A percentile compares a stretch with the other conserved stretches of the same genome.
phyloP scores from a whole-genome alignment of 1,140 invertebrate species.

The Muscidifurax raptorellus region DNA sequence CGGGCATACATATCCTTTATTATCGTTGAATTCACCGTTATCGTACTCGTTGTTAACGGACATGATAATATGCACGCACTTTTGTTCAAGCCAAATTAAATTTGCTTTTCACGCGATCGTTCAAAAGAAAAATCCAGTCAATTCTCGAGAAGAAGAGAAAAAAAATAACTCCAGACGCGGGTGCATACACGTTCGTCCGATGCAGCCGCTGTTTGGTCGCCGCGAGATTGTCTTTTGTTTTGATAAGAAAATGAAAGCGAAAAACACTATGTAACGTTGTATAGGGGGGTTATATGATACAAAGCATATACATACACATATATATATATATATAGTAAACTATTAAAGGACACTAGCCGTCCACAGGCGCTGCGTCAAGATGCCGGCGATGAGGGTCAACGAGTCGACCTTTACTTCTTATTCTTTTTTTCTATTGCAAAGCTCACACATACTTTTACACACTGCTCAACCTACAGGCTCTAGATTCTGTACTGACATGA shows the following conservation, averaged over 20 bases:
- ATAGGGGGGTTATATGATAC: no score
- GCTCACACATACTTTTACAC: neutral
- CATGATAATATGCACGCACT: neutral
- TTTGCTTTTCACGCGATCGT: neutral
- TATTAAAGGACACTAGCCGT: slow-evolving; percentile 29
- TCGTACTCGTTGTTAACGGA: neutral
- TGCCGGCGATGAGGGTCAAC: neutral
- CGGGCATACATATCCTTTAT: slow-evolving; percentile 1
- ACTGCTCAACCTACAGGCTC: no score
- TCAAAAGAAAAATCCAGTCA: neutral
- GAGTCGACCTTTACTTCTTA: neutral
- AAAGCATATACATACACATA: neutral
- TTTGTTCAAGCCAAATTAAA: neutral
- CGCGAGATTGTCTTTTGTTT: neutral
- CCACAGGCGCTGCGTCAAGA: slow-evolving; percentile 10
- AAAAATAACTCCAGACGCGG: neutral
- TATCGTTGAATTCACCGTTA: neutral
- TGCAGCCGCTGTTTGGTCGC: neutral
- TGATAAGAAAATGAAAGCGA: neutral
- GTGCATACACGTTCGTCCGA: no score
- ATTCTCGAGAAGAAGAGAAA: neutral
- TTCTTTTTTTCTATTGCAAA: slow-evolving; percentile 3
- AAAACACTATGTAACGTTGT: neutral
- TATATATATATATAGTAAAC: neutral
- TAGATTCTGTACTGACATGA: no score